Evolutionary conservation across 2,888 invertebrate species (phyloP), one percentile per base, ranked within the genome.

Genomic region (Emmelina monodactyla): DNA sequence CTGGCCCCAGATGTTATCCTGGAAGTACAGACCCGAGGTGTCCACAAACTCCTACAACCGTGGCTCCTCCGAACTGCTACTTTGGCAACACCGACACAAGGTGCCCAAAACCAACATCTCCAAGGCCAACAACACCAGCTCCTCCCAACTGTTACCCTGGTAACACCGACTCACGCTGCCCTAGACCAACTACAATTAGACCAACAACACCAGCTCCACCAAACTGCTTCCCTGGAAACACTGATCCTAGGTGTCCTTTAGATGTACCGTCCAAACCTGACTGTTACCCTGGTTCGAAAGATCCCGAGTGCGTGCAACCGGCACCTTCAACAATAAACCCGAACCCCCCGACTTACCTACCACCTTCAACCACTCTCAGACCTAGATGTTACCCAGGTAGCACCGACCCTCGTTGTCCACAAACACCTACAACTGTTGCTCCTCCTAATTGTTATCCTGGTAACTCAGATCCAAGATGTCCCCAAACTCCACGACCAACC

Each of bases 311-410:
- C 38, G 50, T 57, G 3, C 30, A 34, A 43, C 44, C 43, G 12
- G 49, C 28, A 33, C 47, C 44, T 6, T 40, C 41, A 22, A 31
- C 31, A 34, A n/a, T n/a, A n/a, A 38, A 37, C 14, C 43, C 37
- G 51, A 13, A 64, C 62, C 38, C 51, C 57, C 4, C 39, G 42
- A 37, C 50, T 44, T 16, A 34, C 35, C 16, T 33, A 36, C 37
- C 37, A 1, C 40, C 45, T 12, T 40, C 29, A 16, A 42, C 44
- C 6, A 37, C 42, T 2, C 42, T 45, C 35, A 44, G 44, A 22
- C 51, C 34, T 16, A 48, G 60, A 52, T 47, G 56, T 36, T 45
- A 45, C 38, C 62, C 64, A 10, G 71, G 71, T 3, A 61, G 63
- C 4, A 46, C 28, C 0, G 68, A 75, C 41, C 58, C 61, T 0